These are phyloP conservation scores for Drosophila macrospina DNA, from an alignment of 2,888 invertebrate genomes.

Conservation along the genomic window DNA sequence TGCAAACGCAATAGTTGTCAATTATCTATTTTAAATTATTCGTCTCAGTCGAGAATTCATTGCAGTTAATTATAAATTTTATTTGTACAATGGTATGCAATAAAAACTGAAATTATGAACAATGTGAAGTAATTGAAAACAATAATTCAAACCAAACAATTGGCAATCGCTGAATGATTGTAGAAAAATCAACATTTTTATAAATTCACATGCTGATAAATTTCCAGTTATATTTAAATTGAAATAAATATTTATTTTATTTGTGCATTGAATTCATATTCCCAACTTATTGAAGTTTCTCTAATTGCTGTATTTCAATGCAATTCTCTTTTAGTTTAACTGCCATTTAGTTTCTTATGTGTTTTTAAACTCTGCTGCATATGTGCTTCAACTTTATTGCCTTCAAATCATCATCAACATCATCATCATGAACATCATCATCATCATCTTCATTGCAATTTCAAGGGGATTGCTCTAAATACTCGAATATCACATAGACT, in stretches of 20 bases:
- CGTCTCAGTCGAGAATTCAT: not conserved
- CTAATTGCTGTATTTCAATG: too few relatives aligned
- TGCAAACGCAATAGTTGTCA: constrained; percentile 15
- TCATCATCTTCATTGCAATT: not conserved
- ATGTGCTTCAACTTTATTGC: not conserved
- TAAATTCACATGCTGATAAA: too few relatives aligned
- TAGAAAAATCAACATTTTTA: too few relatives aligned
- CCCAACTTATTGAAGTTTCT: too few relatives aligned
- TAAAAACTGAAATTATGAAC: not conserved
- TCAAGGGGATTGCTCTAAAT: not conserved
- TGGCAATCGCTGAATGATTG: too few relatives aligned
- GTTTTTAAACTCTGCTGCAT: too few relatives aligned
- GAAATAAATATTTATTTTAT: too few relatives aligned
- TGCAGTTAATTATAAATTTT: not conserved
- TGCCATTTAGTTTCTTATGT: too few relatives aligned
- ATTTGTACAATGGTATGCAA: not conserved
- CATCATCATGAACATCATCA: not conserved
- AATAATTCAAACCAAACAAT: too few relatives aligned
- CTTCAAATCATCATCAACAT: not conserved
- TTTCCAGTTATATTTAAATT: too few relatives aligned
- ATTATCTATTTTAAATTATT: constrained; percentile 10
- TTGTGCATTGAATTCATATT: too few relatives aligned
- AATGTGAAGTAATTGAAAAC: not conserved
- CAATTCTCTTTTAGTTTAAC: too few relatives aligned
- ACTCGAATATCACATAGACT: not conserved